Evolutionary conservation across 2,797 vertebrate species (phyloP).

Genomic region (Ptychobarbus kaznakovi): DNA sequence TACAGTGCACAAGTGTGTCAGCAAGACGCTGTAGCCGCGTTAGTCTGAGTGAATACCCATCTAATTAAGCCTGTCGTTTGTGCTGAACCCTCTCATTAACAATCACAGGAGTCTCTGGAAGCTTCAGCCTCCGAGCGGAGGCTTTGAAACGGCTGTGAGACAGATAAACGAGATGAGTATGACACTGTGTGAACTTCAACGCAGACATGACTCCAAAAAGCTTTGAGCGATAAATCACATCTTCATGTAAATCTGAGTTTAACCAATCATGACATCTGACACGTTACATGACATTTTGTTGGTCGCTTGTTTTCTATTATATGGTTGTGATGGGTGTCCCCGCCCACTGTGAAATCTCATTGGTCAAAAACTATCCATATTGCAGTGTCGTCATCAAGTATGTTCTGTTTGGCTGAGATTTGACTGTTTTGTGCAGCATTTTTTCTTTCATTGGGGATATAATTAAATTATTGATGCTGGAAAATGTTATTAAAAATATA

Average conservation of each 20-base stretch:
- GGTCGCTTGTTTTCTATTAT: background rate
- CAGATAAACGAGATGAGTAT: background rate
- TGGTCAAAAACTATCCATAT: background rate
- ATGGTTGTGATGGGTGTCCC: background rate
- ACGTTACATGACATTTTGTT: background rate
- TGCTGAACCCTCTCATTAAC: slow-evolving; percentile 75
- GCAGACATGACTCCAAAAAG: background rate
- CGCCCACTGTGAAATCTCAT: background rate
- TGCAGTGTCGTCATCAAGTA: background rate
- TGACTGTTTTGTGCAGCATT: background rate
- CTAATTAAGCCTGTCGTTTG: slow-evolving; percentile 70
- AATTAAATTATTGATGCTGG: background rate
- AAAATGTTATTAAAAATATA: background rate
- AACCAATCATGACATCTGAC: background rate
- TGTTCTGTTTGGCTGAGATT: background rate
- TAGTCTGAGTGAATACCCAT: slow-evolving; percentile 65
- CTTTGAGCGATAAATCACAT: background rate
- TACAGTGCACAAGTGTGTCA: slow-evolving; percentile 20
- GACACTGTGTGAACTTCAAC: background rate
- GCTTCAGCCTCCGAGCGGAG: slow-evolving; percentile 1
- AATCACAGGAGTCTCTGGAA: slow-evolving; percentile 62
- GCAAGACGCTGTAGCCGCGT: slow-evolving; percentile 57
- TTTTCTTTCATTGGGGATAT: background rate
- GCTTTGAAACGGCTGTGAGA: slow-evolving; percentile 5
- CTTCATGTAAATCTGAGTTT: slow-evolving; percentile 5